A percentile compares a stretch with the other conserved stretches of the same genome.
These are phyloP conservation scores for Proterorhinus semilunaris DNA, from an alignment of 2,113 vertebrate genomes.

Conservation along the genomic window DNA sequence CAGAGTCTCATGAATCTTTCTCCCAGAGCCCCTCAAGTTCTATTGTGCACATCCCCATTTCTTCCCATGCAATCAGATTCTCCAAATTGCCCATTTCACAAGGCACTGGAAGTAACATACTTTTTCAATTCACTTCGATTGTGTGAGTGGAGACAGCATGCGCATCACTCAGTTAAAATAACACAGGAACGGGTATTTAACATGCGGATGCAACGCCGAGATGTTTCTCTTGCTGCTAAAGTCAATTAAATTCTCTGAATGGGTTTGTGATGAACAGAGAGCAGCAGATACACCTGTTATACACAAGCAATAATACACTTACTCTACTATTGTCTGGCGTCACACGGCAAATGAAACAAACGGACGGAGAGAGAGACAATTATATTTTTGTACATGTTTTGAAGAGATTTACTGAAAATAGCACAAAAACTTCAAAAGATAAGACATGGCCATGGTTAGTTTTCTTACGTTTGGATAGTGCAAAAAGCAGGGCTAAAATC, in stretches of 20 bases:
- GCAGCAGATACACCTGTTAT: conserved; percentile 14
- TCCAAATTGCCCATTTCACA: conserved; percentile 58
- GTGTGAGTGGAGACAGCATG: conserved; percentile 32
- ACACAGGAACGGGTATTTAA: conserved; percentile 31
- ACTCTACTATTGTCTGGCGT: neutral
- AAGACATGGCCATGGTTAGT: too few relatives aligned
- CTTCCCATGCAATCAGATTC: conserved; percentile 60
- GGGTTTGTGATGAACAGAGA: conserved; percentile 15
- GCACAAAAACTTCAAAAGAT: too few relatives aligned
- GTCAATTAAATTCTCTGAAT: conserved; percentile 34
- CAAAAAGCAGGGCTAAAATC: neutral
- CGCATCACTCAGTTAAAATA: conserved; percentile 30
- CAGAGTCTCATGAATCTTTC: conserved; percentile 53
- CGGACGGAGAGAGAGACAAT: neutral
- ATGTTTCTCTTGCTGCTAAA: conserved; percentile 18
- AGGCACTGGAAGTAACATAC: conserved; percentile 43
- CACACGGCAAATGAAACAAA: neutral
- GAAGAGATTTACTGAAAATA: too few relatives aligned
- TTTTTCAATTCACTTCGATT: conserved; percentile 50
- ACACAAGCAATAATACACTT: conserved; percentile 1
- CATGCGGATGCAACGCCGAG: conserved; percentile 31
- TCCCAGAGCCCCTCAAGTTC: conserved; percentile 40
- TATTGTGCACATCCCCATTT: conserved; percentile 53
- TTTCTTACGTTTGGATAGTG: too few relatives aligned
- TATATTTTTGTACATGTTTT: neutral